Evolutionary conservation across 2,888 invertebrate genomes (phyloP).

Genomic region (Dioctria linearis): DNA sequence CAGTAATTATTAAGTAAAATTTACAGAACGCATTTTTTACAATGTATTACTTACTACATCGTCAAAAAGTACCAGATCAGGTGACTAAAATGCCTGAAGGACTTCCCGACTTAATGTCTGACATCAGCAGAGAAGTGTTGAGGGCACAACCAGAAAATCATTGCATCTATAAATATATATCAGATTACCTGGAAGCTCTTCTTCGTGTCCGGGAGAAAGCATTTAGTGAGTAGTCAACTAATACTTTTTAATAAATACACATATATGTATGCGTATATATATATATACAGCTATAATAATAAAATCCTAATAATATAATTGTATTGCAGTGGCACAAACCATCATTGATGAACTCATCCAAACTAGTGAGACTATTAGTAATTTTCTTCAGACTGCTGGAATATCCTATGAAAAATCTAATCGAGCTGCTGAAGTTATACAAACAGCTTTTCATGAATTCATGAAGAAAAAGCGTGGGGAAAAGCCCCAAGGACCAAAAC

Average conservation of each 20-base stretch:
- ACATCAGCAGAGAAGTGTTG: conserved; percentile 83
- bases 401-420: conserved; percentile 64
- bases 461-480: conserved; percentile 63
- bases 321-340: conserved; percentile 64
- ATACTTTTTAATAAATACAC: too few species aligned
- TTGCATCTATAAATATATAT: conserved; percentile 78
- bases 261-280: too few species aligned
- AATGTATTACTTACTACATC: conserved; percentile 68
- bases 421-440: conserved; percentile 64
- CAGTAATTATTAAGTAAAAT: too few species aligned
- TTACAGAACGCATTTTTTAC: not conserved
- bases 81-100: conserved; percentile 76
- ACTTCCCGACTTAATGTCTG: conserved; percentile 79
- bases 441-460: conserved; percentile 62
- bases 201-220: conserved; percentile 76
- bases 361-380: conserved; percentile 64
- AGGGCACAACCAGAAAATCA: conserved; percentile 75
- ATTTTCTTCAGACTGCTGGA: conserved; percentile 62
- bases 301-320: conserved; percentile 59
- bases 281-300: conserved; percentile 14
- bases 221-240: conserved; percentile 60
- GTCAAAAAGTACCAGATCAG: conserved; percentile 65
- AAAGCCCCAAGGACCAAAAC: conserved; percentile 60
- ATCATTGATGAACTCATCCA: conserved; percentile 66
- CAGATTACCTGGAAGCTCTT: conserved; percentile 79